phyloP scores from a whole-genome alignment of 2,113 vertebrate species.

The Otocyon megalotis region DNA sequence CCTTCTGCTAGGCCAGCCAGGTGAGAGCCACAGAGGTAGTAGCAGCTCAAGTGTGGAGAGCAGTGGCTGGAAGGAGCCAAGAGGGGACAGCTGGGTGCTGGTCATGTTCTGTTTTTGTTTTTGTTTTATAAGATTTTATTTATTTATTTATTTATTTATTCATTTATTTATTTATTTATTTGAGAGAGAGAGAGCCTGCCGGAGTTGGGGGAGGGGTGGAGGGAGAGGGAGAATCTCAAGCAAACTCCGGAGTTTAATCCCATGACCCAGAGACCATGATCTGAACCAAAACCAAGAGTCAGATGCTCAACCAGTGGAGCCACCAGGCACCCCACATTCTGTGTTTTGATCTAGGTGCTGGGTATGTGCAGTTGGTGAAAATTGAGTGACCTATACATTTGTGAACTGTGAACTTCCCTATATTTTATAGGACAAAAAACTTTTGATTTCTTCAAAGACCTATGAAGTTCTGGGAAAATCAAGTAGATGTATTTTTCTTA shows the following conservation, averaged over 20 bases:
- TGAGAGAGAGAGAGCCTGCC: neutral
- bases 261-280: neutral
- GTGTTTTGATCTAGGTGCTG: neutral
- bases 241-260: neutral
- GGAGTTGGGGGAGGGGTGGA: neutral
- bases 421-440: neutral
- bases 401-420: neutral
- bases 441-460: neutral
- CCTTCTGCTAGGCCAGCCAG: neutral
- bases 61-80: neutral
- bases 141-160: neutral
- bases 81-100: neutral
- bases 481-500: neutral
- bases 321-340: neutral
- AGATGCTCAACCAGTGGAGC: neutral
- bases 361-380: neutral
- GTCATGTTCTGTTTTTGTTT: neutral
- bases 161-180: neutral
- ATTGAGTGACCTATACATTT: conserved; percentile 7
- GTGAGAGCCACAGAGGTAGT: neutral
- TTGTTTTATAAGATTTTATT: neutral
- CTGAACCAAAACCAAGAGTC: neutral
- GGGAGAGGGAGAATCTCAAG: neutral
- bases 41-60: neutral
- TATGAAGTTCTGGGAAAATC: neutral